A percentile compares a stretch with the other conserved stretches of the same genome.
Evolutionary conservation across 1,140 invertebrate genomes (phyloP).

Genomic region (Papilio glaucus): DNA sequence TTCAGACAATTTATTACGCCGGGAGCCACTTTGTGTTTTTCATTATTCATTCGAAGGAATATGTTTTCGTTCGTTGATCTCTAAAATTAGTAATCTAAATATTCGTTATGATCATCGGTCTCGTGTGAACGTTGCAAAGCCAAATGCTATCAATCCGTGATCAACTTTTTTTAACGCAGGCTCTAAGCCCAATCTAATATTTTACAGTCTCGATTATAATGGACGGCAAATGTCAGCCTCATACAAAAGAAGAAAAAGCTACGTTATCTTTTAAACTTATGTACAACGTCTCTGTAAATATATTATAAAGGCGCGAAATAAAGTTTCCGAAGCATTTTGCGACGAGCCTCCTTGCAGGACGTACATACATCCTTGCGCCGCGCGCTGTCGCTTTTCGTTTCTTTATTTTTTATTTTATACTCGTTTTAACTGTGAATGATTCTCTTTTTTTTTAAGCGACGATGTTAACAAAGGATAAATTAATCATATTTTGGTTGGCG

Average conservation of each 20-base stretch:
- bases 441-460: constrained; percentile 18
- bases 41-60: constrained; percentile 38
- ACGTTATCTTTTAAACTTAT: constrained; percentile 78
- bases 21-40: constrained; percentile 4
- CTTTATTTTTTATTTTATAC: constrained; percentile 40
- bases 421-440: constrained; percentile 55
- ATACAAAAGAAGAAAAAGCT: constrained; percentile 78
- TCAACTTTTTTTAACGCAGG: constrained; percentile 47
- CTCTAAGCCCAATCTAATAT: constrained; percentile 61
- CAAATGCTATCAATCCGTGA: constrained; percentile 57
- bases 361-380: constrained; percentile 67
- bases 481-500: constrained; percentile 53
- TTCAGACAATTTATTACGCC: constrained; percentile 21
- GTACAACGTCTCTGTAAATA: constrained; percentile 76
- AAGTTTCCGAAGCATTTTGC: constrained; percentile 75
- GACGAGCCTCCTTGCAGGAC: constrained; percentile 70
- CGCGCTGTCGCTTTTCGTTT: constrained; percentile 42
- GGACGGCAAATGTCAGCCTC: constrained; percentile 61
- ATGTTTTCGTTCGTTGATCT: constrained; percentile 52
- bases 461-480: constrained; percentile 61
- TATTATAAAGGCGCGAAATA: constrained; percentile 77
- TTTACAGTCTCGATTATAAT: constrained; percentile 61
- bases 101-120: constrained; percentile 43
- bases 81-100: constrained; percentile 43
- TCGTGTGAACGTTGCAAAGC: constrained; percentile 54